Conservation (phyloP, 2,888 invertebrate genomes). For the Drosophila multiciliata region DNA sequence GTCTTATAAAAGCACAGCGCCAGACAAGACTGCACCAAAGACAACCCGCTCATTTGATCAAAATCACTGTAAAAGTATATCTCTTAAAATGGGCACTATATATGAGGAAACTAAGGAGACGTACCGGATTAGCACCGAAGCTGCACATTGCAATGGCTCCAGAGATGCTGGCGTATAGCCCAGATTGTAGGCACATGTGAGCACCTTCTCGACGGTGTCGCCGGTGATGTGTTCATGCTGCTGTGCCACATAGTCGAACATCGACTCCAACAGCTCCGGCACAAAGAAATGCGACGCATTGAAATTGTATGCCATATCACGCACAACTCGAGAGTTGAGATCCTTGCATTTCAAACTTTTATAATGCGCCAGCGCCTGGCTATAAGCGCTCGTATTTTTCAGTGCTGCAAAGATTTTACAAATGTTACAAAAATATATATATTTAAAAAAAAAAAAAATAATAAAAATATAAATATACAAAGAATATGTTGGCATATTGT, state of each 20-base stretch:
- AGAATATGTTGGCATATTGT: background rate
- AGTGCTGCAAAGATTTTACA: constrained; percentile 71
- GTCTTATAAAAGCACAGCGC: constrained; percentile 86
- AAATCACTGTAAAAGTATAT: constrained; percentile 85
- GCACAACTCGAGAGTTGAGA: constrained; percentile 85
- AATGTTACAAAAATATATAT: background rate
- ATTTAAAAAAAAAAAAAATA: background rate
- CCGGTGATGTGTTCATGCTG: constrained; percentile 85
- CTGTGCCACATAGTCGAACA: constrained; percentile 85
- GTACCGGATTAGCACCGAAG: constrained; percentile 85
- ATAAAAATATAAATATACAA: background rate
- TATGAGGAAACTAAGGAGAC: background rate
- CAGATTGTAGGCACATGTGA: constrained; percentile 86
- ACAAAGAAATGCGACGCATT: constrained; percentile 84
- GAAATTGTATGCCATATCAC: constrained; percentile 85
- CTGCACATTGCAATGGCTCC: constrained; percentile 83
- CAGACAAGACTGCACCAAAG: constrained; percentile 86
- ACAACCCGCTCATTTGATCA: constrained; percentile 86
- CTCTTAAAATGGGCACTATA: background rate
- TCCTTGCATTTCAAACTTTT: constrained; percentile 73
- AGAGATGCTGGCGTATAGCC: constrained; percentile 86
- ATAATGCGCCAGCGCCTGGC: constrained; percentile 83
- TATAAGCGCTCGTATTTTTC: constrained; percentile 81
- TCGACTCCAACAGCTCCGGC: constrained; percentile 85
- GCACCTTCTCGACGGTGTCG: constrained; percentile 86